Evolutionary conservation across 2,797 vertebrate species (phyloP).

Genomic region (Falco rusticolus): DNA sequence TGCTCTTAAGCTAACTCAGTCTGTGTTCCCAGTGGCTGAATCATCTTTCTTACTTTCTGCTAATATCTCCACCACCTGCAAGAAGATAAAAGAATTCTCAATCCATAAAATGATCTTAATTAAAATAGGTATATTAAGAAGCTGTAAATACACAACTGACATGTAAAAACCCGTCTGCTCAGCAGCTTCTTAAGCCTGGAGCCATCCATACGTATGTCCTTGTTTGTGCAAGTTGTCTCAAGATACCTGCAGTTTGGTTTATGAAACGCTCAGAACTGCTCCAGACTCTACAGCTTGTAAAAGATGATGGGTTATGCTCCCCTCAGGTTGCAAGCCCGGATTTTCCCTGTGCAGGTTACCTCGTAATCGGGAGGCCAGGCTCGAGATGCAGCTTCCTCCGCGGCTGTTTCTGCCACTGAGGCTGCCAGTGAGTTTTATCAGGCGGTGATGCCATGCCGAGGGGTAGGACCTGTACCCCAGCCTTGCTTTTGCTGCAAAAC

Average conservation of each 20-base stretch:
- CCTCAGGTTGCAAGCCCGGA: not conserved
- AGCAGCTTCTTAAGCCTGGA: not conserved
- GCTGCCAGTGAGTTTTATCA: not conserved
- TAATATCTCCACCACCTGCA: not conserved
- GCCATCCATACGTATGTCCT: accelerated
- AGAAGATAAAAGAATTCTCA: not conserved
- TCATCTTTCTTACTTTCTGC: not conserved
- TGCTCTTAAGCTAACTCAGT: not conserved
- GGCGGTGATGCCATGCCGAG: not conserved
- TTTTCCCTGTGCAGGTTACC: not conserved
- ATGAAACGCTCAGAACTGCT: not conserved
- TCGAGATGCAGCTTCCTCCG: not conserved
- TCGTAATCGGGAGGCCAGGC: not conserved
- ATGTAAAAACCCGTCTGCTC: not conserved
- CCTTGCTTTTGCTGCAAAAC: not conserved
- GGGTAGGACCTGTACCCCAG: not conserved
- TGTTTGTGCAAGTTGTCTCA: not conserved
- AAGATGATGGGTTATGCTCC: not conserved
- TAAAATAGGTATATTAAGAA: not conserved
- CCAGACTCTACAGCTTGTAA: not conserved
- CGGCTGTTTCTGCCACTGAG: not conserved
- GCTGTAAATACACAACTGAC: not conserved
- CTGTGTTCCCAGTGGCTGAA: not conserved
- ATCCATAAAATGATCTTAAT: not conserved
- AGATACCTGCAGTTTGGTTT: not conserved